phyloP scores from a whole-genome alignment of 2,113 vertebrate species.

The Brachypodius melanocephalos region DNA sequence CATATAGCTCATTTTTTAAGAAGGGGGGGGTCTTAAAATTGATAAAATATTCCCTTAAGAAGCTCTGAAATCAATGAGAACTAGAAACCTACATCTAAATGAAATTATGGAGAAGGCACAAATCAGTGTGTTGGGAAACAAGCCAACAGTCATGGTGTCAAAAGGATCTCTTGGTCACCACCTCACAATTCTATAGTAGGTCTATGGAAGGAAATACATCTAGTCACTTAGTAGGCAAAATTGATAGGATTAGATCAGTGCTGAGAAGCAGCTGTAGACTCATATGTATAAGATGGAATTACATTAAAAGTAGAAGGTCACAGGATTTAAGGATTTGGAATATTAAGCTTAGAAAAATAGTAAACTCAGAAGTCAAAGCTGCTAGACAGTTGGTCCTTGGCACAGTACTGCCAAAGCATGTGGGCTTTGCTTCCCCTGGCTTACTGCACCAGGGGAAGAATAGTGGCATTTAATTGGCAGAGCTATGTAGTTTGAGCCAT shows the following conservation, averaged over 20 bases:
- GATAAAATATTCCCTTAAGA: neutral
- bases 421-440: too few relatives aligned
- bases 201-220: neutral
- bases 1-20: neutral
- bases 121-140: neutral
- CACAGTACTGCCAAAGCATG: neutral
- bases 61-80: neutral
- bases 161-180: neutral
- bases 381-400: neutral
- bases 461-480: neutral
- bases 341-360: neutral
- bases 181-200: neutral
- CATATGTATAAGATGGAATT: neutral
- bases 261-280: neutral
- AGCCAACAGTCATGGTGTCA: neutral
- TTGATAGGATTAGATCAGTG: neutral
- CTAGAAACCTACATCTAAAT: neutral
- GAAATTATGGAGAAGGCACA: neutral
- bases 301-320: neutral
- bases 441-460: neutral
- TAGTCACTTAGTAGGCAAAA: neutral
- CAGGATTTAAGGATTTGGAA: neutral
- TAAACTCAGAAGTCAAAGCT: neutral
- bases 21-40: neutral
- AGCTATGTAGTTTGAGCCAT: neutral